Percentiles rank a stretch among this genome's conserved stretches.
Evolutionary conservation across 2,797 vertebrate species (phyloP).

Genomic region (Anguilla pacifica): DNA sequence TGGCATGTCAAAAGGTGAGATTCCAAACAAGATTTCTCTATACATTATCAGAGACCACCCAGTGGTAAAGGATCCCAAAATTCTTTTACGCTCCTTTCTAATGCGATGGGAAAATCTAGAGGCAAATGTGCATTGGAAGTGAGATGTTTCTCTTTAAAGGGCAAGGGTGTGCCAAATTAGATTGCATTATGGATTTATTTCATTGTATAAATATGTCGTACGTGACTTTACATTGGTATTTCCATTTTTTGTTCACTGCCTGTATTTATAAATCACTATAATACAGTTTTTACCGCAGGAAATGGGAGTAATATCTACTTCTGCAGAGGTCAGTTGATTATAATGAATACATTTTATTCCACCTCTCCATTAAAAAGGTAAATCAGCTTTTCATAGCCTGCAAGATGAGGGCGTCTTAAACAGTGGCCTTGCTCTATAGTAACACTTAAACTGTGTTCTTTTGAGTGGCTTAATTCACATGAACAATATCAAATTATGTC

Average conservation of each 20-base stretch:
- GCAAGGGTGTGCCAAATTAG: neutral
- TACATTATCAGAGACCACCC: conserved; percentile 1
- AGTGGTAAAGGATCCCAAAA: neutral
- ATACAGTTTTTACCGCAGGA: conserved; percentile 55
- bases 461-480: conserved; percentile 72
- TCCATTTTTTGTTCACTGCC: neutral
- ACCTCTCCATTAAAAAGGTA: conserved; percentile 68
- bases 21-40: neutral
- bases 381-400: conserved; percentile 70
- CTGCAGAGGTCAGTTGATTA: conserved; percentile 59
- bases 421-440: conserved; percentile 60
- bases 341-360: conserved; percentile 66
- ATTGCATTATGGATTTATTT: conserved; percentile 3
- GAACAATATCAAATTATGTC: conserved; percentile 90
- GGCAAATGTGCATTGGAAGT: neutral
- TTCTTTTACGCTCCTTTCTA: neutral
- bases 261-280: conserved; percentile 73
- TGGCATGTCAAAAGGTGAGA: neutral
- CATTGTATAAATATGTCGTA: neutral
- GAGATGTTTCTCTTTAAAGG: neutral
- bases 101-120: neutral
- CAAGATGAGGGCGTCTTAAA: conserved; percentile 58
- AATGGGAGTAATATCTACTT: conserved; percentile 63
- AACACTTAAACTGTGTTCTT: conserved; percentile 71
- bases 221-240: neutral